A percentile compares a stretch with the other conserved stretches of the same genome.
phyloP scores from a whole-genome alignment of 1,140 invertebrate species.

The Metopolophium dirhodum region DNA sequence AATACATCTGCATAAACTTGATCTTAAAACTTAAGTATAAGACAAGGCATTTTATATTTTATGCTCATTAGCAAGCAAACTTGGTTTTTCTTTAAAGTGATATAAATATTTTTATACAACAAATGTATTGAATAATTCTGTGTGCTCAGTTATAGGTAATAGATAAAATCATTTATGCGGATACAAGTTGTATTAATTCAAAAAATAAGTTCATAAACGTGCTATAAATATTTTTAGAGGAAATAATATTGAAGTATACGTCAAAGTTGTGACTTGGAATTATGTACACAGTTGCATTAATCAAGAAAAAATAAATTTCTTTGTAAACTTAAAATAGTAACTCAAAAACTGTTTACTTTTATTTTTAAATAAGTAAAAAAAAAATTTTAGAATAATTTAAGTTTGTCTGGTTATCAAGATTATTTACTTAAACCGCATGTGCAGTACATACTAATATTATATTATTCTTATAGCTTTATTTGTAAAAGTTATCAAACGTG shows the following conservation, averaged over 20 bases:
- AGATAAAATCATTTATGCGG: background rate
- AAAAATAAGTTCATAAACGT: background rate
- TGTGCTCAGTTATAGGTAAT: background rate
- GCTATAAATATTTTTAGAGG: background rate
- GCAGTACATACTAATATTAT: background rate
- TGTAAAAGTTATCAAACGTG: background rate
- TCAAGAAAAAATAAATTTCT: background rate
- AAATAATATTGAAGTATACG: background rate
- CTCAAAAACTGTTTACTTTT: background rate
- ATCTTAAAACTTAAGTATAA: background rate
- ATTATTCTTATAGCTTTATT: background rate
- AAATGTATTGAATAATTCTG: background rate
- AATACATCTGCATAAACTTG: background rate
- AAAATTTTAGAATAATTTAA: background rate
- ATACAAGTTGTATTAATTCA: background rate
- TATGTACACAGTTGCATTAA: background rate
- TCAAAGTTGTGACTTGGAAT: background rate
- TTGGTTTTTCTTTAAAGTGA: background rate
- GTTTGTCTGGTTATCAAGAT: background rate
- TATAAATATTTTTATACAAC: background rate
- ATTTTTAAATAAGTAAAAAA: slow-evolving; percentile 23
- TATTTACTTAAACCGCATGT: slow-evolving; percentile 26
- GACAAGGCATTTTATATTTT: background rate
- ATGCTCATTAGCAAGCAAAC: background rate
- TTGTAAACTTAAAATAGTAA: slow-evolving; percentile 10